Evolutionary conservation across 92 coral and sea anemone species (phyloP), one percentile per base, ranked within the genome.

Genomic region (Paragorgia papillata): DNA sequence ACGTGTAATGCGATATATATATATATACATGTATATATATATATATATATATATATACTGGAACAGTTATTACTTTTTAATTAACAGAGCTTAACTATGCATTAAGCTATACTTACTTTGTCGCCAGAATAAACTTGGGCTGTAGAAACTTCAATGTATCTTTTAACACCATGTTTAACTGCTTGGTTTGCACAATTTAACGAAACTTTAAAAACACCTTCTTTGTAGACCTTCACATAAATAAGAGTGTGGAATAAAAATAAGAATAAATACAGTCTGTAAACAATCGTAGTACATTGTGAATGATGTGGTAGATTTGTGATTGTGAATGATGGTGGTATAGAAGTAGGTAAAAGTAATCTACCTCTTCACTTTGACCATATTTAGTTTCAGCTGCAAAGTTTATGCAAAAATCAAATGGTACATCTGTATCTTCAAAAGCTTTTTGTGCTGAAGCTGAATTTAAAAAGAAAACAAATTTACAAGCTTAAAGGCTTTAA

Each of bases 371-470:
- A 26, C 85, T 70, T 73, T 90, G 91, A 64, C 97, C 97, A 90
- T 88, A 91, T 66, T 87, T 90, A 1, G 97, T 93, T 62, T 93
- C 97, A 24, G 97, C 97, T 21, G 97, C 97, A 83, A 92, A 90
- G 71, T 93, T 93, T 60, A 93, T 75, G 63, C 97, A 93, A 80
- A 67, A 81, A 64, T 93, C 97, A 90, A 84, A 93, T 28, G 81
- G 86, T 7, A 85, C 88, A 25, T 88, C 96, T 39, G 84, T 49
- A 33, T 84, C 92, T 57, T 49, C 76, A 63, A 92, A 90, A 14
- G 94, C 94, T 70, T 86, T 84, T 67, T 90, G 97, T 21, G 87
- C 91, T 39, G 92, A 88, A 21, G 74, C 97, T 93, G 56, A 64
- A 32, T 33, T 33, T 40, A 20, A n/a, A 35, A 9, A 28, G 14